Conservation (phyloP, 2,888 invertebrate genomes). For the Andrena marginata region DNA sequence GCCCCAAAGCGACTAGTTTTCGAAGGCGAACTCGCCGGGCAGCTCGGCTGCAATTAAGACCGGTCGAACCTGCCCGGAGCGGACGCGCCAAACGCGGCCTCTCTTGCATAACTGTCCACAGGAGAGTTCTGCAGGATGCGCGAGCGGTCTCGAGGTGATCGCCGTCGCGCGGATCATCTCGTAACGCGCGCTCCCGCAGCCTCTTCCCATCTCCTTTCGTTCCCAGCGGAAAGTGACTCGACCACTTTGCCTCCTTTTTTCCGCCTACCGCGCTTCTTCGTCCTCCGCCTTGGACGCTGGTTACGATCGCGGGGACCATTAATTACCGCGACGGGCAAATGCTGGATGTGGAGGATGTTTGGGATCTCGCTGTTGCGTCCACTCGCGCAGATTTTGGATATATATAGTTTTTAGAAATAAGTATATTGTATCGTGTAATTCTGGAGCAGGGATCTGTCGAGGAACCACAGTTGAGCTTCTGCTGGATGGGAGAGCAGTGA, state of each 20-base stretch:
- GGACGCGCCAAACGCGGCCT: constrained; percentile 65
- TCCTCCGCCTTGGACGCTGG: neutral
- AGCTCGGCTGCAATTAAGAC: constrained; percentile 76
- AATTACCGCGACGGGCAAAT: neutral
- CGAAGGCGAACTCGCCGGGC: constrained; percentile 48
- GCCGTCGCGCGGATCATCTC: constrained; percentile 34
- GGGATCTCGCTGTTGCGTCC: too few relatives aligned
- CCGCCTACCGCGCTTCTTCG: neutral
- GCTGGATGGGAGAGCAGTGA: neutral
- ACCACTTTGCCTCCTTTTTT: constrained; percentile 17
- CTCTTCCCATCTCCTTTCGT: neutral
- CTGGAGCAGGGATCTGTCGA: neutral
- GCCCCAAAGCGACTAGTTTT: constrained; percentile 66
- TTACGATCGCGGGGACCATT: neutral
- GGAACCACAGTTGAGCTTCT: neutral
- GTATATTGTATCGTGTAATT: neutral
- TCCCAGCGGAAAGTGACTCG: constrained; percentile 25
- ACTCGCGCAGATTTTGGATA: too few relatives aligned
- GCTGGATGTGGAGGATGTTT: too few relatives aligned
- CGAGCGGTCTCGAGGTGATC: constrained; percentile 48
- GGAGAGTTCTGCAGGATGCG: constrained; percentile 68
- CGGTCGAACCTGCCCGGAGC: constrained; percentile 75
- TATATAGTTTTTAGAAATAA: too few relatives aligned
- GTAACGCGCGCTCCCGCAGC: constrained; percentile 8
- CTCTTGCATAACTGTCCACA: constrained; percentile 73